Evolutionary conservation across 1,140 invertebrate species (phyloP), one percentile per base, ranked within the genome.

Genomic region (Daktulosphaira vitifoliae): DNA sequence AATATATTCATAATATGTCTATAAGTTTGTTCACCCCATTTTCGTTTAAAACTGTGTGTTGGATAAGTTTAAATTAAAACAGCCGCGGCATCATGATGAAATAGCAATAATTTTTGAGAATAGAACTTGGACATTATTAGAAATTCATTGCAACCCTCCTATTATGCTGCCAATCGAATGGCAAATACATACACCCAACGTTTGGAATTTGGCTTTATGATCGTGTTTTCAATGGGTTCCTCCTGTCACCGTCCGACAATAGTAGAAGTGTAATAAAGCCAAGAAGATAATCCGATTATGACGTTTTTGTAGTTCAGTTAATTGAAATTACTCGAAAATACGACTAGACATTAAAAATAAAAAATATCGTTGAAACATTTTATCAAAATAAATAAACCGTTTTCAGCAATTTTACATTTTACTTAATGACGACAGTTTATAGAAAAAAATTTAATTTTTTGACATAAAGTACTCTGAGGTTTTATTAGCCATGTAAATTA

Each of bases 221-320:
- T 15, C n/a, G 22, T 44, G 54, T 59, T 59, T 56, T 46, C 39
- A 25, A 11, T 11, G 15, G 22, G 1, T 59, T 23, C 23, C 23
- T n/a, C 15, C 25, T 38, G 16, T 59, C 39, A 11, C 11, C 29
- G 29, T 11, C 29, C 5, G 11, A 5, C 29, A 5, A 6, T 11
- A 11, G 11, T 11, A 11, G 29, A 6, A 11, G 25, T 26, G 11
- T 15, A 16, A 44, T 44, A 56, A 56, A 42, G 39, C 23, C 20
- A 20, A 11, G 15, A 38, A 38, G 42, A 42, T 62, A 62, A 62
- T 62, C 56, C 56, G 56, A 62, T 62, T 62, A 62, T 62, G 56
- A 62, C 56, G 42, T 62, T 62, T 62, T 7, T 11, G n/a, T 25
- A 11, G 38, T 22, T 39, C 22, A 59, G 42, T 59, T 59, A 59